Conservation (phyloP, 2,888 invertebrate genomes). For the Iphiclides podalirius region DNA sequence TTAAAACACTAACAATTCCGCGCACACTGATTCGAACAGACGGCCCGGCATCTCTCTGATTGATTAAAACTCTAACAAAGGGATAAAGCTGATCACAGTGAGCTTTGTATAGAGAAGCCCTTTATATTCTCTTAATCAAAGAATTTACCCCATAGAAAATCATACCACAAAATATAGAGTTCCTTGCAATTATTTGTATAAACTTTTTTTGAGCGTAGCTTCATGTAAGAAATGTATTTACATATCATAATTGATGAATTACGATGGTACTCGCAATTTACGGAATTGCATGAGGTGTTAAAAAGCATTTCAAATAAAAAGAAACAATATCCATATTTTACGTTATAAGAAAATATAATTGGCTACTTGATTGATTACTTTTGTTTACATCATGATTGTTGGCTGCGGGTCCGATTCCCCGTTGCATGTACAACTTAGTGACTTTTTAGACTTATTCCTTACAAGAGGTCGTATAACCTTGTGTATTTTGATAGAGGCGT, state of each 20-base stretch:
- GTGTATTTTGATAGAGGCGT: too few relatives aligned
- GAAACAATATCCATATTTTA: too few relatives aligned
- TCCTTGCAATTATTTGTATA: slow-evolving; percentile 40
- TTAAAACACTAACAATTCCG: slow-evolving; percentile 26
- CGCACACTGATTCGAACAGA: slow-evolving; percentile 34
- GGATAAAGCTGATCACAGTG: slow-evolving; percentile 73
- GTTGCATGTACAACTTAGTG: too few relatives aligned
- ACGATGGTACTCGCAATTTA: too few relatives aligned
- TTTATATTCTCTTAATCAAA: slow-evolving; percentile 73
- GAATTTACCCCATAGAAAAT: slow-evolving; percentile 59
- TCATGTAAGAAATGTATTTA: slow-evolving; percentile 28
- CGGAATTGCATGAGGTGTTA: too few relatives aligned
- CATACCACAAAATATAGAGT: slow-evolving; percentile 59
- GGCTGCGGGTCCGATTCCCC: too few relatives aligned
- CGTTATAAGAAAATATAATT: too few relatives aligned
- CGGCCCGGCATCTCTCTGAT: slow-evolving; percentile 55
- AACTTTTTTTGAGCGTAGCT: not conserved
- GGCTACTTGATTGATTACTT: too few relatives aligned
- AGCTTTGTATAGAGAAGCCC: slow-evolving; percentile 71
- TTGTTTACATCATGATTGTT: too few relatives aligned
- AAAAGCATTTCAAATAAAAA: too few relatives aligned
- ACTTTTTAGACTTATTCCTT: too few relatives aligned
- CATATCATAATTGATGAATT: not conserved
- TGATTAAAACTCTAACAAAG: slow-evolving; percentile 78
- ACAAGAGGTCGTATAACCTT: too few relatives aligned